Conservation (phyloP, 2,113 vertebrate genomes). For the Plestiodon gilberti region DNA sequence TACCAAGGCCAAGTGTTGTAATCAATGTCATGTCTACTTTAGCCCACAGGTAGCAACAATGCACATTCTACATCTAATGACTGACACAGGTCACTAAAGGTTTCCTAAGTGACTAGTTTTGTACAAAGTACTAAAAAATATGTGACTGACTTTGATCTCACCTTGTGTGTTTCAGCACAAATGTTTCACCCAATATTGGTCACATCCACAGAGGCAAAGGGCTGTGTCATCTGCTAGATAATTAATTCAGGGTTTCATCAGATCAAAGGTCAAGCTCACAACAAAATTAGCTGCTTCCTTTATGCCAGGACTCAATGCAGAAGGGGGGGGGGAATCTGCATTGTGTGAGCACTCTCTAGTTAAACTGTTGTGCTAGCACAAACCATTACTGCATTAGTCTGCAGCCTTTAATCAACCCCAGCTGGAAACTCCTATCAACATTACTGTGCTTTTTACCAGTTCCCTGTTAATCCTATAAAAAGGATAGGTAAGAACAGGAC, state of each 20-base stretch:
- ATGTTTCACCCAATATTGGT: conserved; percentile 6
- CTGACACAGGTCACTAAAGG: too few species aligned
- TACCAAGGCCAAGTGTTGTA: too few species aligned
- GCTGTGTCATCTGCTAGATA: conserved; percentile 2
- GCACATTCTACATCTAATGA: too few species aligned
- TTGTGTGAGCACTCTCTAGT: conserved; percentile 50
- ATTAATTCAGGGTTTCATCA: conserved; percentile 49
- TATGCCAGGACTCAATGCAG: conserved; percentile 30
- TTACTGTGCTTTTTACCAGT: conserved; percentile 62
- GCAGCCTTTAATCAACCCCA: conserved; percentile 66
- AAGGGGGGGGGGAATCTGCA: conserved; percentile 43
- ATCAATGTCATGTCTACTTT: too few species aligned
- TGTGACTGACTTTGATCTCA: neutral
- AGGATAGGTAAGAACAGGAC: conserved; percentile 63
- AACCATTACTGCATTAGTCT: conserved; percentile 52
- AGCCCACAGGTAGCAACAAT: too few species aligned
- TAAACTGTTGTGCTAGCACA: conserved; percentile 57
- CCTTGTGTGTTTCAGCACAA: neutral
- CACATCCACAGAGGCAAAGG: conserved; percentile 12
- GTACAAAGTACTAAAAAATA: neutral
- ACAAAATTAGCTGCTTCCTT: conserved; percentile 54
- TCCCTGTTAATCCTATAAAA: conserved; percentile 68
- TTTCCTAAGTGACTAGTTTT: neutral
- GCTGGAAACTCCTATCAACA: conserved; percentile 64
- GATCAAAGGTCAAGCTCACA: conserved; percentile 63